These are phyloP conservation scores for Aricia artaxerxes DNA, from an alignment of 2,888 invertebrate species.

Conservation along the genomic window DNA sequence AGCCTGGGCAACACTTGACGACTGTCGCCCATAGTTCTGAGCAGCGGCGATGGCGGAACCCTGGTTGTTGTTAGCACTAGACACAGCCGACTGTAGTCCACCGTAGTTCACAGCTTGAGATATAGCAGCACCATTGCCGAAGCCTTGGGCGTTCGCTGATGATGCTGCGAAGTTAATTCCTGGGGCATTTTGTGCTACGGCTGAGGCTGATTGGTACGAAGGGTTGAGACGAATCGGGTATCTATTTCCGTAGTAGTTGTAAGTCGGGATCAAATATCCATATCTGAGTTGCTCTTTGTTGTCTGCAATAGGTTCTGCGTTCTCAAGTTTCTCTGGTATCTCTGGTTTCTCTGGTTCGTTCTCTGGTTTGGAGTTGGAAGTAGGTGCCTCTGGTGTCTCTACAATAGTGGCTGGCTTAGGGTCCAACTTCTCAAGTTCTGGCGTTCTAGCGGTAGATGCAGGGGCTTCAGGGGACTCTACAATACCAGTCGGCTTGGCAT, in stretches of 20 bases:
- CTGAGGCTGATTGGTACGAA: constrained; percentile 1
- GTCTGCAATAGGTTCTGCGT: background rate
- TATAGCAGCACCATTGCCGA: background rate
- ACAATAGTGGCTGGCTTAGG: background rate
- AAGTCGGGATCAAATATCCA: background rate
- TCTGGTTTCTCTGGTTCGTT: too few relatives aligned
- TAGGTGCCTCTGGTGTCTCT: background rate
- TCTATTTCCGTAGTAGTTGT: constrained; percentile 10
- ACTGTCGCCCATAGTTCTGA: background rate
- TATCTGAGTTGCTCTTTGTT: background rate
- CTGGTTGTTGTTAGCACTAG: constrained; percentile 2
- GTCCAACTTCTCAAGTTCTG: background rate
- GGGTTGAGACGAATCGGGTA: background rate
- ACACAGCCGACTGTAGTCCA: background rate
- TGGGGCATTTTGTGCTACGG: background rate
- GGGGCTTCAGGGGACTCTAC: constrained; percentile 3
- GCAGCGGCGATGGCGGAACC: background rate
- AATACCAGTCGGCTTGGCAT: background rate
- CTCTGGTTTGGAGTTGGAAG: background rate
- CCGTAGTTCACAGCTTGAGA: background rate
- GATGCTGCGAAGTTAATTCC: background rate
- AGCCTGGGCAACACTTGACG: constrained; percentile 9
- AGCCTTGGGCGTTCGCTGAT: background rate
- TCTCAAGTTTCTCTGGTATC: background rate
- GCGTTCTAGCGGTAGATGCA: background rate